A percentile compares a stretch with the other conserved stretches of the same genome.
These are phyloP conservation scores for Mastigias papua DNA, from an alignment of 30 jellyfish, hydroid and myxozoan genomes.

Conservation along the genomic window DNA sequence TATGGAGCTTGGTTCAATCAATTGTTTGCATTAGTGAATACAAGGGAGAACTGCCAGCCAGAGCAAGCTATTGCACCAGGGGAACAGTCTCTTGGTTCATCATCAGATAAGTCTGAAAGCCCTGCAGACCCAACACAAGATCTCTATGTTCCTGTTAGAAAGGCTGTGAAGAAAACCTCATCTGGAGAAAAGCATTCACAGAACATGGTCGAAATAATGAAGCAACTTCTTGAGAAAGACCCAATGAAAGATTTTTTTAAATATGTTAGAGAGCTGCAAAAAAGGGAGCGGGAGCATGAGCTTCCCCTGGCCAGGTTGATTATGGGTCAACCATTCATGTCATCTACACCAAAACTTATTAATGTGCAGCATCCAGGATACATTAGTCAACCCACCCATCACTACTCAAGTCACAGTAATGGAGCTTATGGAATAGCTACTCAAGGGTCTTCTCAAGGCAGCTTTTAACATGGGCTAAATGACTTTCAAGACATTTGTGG, in stretches of 20 bases:
- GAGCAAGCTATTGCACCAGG: conserved; percentile 78
- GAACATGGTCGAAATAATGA: neutral
- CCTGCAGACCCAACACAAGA: conserved; percentile 55
- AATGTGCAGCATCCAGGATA: neutral
- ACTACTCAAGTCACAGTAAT: conserved; percentile 13
- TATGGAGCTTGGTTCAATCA: conserved; percentile 77
- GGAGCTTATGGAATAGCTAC: conserved; percentile 25
- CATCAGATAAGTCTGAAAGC: conserved; percentile 20
- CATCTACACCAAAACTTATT: conserved; percentile 3
- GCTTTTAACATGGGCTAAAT: conserved; percentile 35
- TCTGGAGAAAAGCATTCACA: neutral
- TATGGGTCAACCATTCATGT: conserved; percentile 46
- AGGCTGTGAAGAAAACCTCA: conserved; percentile 46
- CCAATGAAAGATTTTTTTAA: conserved; percentile 54
- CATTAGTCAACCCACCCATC: conserved; percentile 54
- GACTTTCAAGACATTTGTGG: conserved; percentile 24
- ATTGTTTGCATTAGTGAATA: conserved; percentile 57
- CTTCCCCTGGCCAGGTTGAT: conserved; percentile 40
- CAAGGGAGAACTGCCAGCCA: conserved; percentile 72
- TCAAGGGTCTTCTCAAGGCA: conserved; percentile 19
- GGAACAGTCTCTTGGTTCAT: conserved; percentile 41
- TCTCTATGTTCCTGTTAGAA: conserved; percentile 45
- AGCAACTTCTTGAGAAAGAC: conserved; percentile 47
- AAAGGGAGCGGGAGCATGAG: conserved; percentile 53
- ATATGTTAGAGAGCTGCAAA: conserved; percentile 46